Evolutionary conservation across 30 jellyfish, hydroid and myxozoan genomes (phyloP), one percentile per base, ranked within the genome.

Genomic region (Aurelia aurita complex sp. Pacific): DNA sequence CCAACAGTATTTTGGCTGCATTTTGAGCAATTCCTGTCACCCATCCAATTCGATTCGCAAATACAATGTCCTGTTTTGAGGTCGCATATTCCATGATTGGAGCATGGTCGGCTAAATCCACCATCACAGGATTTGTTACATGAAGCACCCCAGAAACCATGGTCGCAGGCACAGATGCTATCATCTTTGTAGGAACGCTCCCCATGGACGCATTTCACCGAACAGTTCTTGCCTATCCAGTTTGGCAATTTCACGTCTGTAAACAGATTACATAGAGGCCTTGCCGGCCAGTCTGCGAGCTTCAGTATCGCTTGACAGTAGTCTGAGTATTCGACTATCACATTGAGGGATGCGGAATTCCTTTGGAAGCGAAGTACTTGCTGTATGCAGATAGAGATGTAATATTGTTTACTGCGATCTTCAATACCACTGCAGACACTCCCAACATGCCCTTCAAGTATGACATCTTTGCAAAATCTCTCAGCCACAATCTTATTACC

Each of bases 201-300:
- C 1, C 94, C 94, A 50, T 54, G 69, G 32, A 85, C 87, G 29
- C 94, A 85, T 15, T 62, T 66, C 62, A 76, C 83, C 14, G 94
- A n/a, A 73, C 94, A 85, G 52, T 85, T 85, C 29, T 73, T 68
- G 29, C 94, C 94, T 5, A 85, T 85, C 94, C 94, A 85, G 38
- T 67, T 57, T 36, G 85, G 79, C 10, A 82, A 69, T 15, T 73
- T 59, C n/a, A 85, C 77, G 6, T 55, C 94, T 10, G n/a, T 29
- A 70, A 85, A 85, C 5, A 85, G 62, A 35, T 85, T 74, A 71
- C 94, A 85, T 36, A 85, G 40, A 0, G 83, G 88, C 38, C 88
- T 64, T 1, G 94, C 94, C 9, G 94, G 94, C 94, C 94, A 85
- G 78, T 74, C 94, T 73, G 8, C 15, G 33, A 85, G 77, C 6